Conservation (phyloP, 37 sponge, comb jelly and placozoan species). For the Theonella swinhoei region DNA sequence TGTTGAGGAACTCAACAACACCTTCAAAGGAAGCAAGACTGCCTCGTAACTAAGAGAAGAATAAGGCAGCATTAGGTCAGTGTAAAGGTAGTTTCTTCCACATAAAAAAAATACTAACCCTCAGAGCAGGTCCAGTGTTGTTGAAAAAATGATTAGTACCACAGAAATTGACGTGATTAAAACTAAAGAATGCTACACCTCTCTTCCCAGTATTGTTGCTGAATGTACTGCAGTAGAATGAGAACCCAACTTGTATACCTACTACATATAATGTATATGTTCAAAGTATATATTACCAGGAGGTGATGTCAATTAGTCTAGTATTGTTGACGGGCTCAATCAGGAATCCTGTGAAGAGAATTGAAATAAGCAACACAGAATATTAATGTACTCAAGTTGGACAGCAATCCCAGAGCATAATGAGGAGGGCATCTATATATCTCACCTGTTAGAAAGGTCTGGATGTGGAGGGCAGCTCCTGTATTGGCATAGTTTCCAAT, state of each 20-base stretch:
- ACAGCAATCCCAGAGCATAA: too few species aligned
- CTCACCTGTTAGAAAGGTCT: too few species aligned
- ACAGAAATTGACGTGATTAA: not conserved
- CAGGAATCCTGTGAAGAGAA: too few species aligned
- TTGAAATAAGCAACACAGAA: too few species aligned
- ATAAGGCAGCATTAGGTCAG: not conserved
- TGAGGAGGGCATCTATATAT: too few species aligned
- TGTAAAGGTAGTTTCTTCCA: not conserved
- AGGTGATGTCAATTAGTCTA: not conserved
- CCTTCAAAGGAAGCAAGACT: constrained; percentile 1
- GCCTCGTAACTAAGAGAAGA: not conserved
- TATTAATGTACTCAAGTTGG: too few species aligned
- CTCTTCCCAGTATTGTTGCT: not conserved
- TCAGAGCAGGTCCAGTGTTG: constrained; percentile 25
- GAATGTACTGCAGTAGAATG: constrained; percentile 16
- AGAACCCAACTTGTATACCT: not conserved
- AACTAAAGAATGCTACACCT: constrained; percentile 10
- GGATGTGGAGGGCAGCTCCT: constrained; percentile 21
- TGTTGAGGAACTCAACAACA: not conserved
- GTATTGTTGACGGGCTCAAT: not conserved
- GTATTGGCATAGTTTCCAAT: not conserved
- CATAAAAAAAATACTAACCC: constrained; percentile 1
- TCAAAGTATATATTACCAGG: constrained; percentile 1
- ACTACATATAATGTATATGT: not conserved
- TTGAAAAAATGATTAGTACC: not conserved